Conservation (phyloP, 2,797 vertebrate species). For the Pangasius macronema region DNA sequence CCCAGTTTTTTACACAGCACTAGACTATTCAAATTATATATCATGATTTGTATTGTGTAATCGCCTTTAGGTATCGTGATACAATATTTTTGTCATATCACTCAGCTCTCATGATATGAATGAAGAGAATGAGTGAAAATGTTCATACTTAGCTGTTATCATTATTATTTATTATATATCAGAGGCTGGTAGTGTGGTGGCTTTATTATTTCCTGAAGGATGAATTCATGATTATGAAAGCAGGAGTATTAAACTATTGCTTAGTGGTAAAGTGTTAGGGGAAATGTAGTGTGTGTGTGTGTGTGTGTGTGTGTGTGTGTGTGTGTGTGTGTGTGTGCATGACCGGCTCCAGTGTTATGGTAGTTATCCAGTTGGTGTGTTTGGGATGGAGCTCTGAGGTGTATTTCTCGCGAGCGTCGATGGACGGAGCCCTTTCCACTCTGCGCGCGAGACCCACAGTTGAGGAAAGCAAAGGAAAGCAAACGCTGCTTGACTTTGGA, state of each 20-base stretch:
- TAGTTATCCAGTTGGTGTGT: neutral
- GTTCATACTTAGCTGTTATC: neutral
- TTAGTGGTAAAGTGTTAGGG: neutral
- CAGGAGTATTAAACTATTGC: neutral
- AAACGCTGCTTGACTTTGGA: slow-evolving; percentile 45
- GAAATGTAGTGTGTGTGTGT: neutral
- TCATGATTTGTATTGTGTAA: neutral
- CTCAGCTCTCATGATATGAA: neutral
- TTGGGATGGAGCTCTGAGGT: slow-evolving; percentile 35
- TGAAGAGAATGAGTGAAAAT: neutral
- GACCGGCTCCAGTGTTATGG: neutral
- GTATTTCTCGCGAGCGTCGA: slow-evolving; percentile 68
- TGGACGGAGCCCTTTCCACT: slow-evolving; percentile 69
- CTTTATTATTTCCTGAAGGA: neutral
- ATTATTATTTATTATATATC: neutral
- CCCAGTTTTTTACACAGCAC: neutral
- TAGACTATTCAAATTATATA: neutral
- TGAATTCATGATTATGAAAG: neutral
- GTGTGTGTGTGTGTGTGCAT: no score
- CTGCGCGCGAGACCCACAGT: neutral
- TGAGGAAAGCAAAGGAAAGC: slow-evolving; percentile 5
- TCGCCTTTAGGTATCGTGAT: neutral
- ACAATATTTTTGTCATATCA: neutral
- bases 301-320: no score
- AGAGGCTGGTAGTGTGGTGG: neutral